Evolutionary conservation across 2,797 vertebrate species (phyloP).

Genomic region (Notoglanidium macrostoma): DNA sequence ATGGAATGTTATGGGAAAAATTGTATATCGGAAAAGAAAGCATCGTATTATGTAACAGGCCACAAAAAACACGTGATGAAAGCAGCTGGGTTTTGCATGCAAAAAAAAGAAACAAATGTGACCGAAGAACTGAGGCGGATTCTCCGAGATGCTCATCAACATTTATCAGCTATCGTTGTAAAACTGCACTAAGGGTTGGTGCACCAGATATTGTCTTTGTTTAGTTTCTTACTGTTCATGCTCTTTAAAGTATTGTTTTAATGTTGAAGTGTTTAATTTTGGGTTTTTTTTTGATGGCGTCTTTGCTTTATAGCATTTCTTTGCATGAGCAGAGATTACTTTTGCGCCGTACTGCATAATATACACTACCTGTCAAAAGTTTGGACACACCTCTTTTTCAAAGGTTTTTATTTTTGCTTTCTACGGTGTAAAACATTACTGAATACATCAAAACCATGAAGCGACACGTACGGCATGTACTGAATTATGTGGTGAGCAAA

Average conservation of each 20-base stretch:
- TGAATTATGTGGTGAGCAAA: too few relatives aligned
- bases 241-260: neutral
- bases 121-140: neutral
- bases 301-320: neutral
- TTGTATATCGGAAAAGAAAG: neutral
- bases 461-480: too few relatives aligned
- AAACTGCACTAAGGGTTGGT: neutral
- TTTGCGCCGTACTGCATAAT: neutral
- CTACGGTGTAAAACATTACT: too few relatives aligned
- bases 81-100: neutral
- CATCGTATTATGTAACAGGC: neutral
- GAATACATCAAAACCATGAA: too few relatives aligned
- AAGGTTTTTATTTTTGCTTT: too few relatives aligned
- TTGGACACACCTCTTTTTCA: too few relatives aligned
- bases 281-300: neutral
- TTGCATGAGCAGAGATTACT: neutral
- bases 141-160: neutral
- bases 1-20: neutral
- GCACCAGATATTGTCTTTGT: neutral
- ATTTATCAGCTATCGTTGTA: neutral
- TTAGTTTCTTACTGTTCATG: neutral
- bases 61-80: neutral
- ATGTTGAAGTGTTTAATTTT: neutral
- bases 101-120: neutral
- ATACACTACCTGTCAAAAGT: too few relatives aligned